Conservation (phyloP, 2,797 vertebrate genomes). For the Coracias cyanogaster region DNA sequence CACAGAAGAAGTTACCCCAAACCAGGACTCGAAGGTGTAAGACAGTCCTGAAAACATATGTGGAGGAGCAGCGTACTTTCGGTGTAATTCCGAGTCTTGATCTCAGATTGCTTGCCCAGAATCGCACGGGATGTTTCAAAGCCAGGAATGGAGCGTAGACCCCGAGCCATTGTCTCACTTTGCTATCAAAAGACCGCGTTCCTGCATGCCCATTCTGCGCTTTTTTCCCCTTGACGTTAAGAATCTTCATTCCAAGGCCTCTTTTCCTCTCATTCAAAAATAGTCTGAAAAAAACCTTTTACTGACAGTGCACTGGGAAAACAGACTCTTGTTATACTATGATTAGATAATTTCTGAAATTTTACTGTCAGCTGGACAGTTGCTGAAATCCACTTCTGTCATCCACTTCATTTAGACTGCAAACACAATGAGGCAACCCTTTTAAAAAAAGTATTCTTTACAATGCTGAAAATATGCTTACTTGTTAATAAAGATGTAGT, state of each 20-base stretch:
- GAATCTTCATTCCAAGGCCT: neutral
- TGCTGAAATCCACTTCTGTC: neutral
- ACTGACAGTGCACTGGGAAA: neutral
- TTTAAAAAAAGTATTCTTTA: neutral
- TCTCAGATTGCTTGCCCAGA: neutral
- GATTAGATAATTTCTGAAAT: neutral
- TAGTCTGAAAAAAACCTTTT: neutral
- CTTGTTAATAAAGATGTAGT: neutral
- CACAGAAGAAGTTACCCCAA: neutral
- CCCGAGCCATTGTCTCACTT: fast-evolving
- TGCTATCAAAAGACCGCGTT: neutral
- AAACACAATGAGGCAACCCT: neutral
- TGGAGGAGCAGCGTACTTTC: neutral
- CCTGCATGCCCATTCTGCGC: neutral
- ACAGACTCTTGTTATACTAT: neutral
- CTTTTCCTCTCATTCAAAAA: neutral
- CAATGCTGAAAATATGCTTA: neutral
- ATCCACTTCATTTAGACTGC: neutral
- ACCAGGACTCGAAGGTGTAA: neutral
- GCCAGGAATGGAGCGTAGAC: neutral
- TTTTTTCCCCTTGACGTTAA: neutral
- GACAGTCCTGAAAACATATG: fast-evolving
- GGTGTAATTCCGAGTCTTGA: fast-evolving
- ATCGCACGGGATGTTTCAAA: neutral
- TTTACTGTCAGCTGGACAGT: neutral